Percentiles rank a stretch among this genome's conserved stretches.
These are phyloP conservation scores for Mugil cephalus DNA, from an alignment of 2,113 vertebrate species.

Conservation along the genomic window DNA sequence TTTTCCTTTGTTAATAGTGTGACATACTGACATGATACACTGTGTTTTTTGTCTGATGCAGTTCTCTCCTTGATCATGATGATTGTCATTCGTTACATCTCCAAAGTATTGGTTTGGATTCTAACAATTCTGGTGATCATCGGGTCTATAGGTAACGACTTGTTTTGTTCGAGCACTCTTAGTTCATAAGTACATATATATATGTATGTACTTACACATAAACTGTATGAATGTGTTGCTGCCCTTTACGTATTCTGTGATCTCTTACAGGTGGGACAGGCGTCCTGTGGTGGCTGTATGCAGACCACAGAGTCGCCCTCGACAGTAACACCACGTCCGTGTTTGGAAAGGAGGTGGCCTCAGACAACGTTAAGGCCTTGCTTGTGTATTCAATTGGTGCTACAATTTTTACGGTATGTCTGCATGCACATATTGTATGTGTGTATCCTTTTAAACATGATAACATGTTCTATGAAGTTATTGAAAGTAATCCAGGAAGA, in stretches of 20 bases:
- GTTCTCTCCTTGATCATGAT: conserved; percentile 97
- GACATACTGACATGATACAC: rapidly evolving
- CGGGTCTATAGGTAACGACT: conserved; percentile 92
- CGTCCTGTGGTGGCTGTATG: conserved; percentile 96
- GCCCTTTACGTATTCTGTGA: no score
- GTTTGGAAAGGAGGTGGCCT: conserved; percentile 87
- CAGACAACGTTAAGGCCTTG: conserved; percentile 93
- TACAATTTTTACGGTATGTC: conserved; percentile 92
- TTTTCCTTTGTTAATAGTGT: not conserved
- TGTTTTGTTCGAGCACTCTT: not conserved
- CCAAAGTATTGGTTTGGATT: conserved; percentile 95
- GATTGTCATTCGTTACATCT: conserved; percentile 97
- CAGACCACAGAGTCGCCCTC: conserved; percentile 84
- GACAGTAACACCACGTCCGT: conserved; percentile 67
- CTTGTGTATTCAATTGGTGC: conserved; percentile 93
- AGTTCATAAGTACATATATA: not conserved
- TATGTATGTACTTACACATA: no score
- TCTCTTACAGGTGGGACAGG: conserved; percentile 88
- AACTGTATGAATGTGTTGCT: not conserved
- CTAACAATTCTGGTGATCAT: conserved; percentile 91
- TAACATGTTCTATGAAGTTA: no score
- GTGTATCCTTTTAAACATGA: no score
- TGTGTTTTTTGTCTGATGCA: conserved; percentile 68
- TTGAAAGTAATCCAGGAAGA: not conserved
- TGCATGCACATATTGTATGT: not conserved